Percentiles rank a stretch among this genome's conserved stretches.
These are phyloP conservation scores for Lepus oiostolus DNA, from an alignment of 2,797 vertebrate species.

Conservation along the genomic window DNA sequence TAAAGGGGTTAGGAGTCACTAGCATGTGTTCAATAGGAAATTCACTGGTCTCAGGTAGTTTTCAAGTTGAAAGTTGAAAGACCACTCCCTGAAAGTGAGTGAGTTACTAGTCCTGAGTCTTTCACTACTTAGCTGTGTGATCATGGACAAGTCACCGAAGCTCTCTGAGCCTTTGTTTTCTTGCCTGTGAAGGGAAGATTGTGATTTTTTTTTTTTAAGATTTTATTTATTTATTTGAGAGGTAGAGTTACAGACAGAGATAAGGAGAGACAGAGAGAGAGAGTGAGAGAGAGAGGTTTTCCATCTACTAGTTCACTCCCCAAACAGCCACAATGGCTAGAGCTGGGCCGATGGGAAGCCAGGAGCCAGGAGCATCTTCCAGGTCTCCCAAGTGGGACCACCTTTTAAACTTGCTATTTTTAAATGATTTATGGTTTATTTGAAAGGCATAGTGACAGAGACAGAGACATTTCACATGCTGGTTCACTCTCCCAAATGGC, in stretches of 20 bases:
- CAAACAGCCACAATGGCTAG: too few species aligned
- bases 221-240: too few species aligned
- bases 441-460: too few species aligned
- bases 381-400: background rate
- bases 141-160: conserved; percentile 15
- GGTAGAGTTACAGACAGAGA: too few species aligned
- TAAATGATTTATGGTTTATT: background rate
- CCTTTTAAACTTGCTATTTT: background rate
- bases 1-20: background rate
- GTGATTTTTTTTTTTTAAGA: background rate
- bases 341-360: too few species aligned
- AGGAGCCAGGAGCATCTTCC: too few species aligned
- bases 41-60: background rate
- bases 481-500: too few species aligned
- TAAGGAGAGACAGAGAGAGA: too few species aligned
- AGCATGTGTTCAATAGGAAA: background rate
- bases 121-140: conserved; percentile 40
- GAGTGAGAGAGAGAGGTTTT: too few species aligned
- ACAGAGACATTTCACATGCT: too few species aligned
- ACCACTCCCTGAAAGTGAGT: background rate
- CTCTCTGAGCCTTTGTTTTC: conserved; percentile 35
- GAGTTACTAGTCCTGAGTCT: background rate
- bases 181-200: conserved; percentile 14
- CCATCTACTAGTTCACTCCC: too few species aligned
- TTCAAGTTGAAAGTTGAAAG: conserved; percentile 17